Conservation (phyloP, 2,797 vertebrate species). For the Geotrypetes seraphini region DNA sequence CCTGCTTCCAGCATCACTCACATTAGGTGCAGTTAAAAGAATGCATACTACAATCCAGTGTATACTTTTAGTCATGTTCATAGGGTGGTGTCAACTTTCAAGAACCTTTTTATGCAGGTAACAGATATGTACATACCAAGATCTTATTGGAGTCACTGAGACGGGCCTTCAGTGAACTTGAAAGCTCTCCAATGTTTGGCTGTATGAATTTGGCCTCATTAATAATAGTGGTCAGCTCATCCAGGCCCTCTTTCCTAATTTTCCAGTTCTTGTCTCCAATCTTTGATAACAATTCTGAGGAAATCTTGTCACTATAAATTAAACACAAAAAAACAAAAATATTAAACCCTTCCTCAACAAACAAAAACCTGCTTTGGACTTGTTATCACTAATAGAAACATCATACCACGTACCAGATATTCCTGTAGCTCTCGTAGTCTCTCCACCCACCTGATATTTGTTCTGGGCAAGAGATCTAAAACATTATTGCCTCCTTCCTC, state of each 20-base stretch:
- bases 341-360: too few relatives aligned
- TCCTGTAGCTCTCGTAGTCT: too few relatives aligned
- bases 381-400: too few relatives aligned
- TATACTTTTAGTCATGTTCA: too few relatives aligned
- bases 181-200: constrained; percentile 81
- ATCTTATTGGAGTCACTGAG: constrained; percentile 95
- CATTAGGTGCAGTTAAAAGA: too few relatives aligned
- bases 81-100: too few relatives aligned
- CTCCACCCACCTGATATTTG: constrained; percentile 78
- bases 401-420: too few relatives aligned
- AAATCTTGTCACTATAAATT: constrained; percentile 79
- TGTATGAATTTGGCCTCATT: constrained; percentile 94
- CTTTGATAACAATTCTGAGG: constrained; percentile 79
- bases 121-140: constrained; percentile 72
- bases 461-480: constrained; percentile 84
- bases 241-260: constrained; percentile 90
- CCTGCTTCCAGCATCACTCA: too few relatives aligned
- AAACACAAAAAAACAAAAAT: not conserved
- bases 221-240: constrained; percentile 78
- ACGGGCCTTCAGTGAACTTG: constrained; percentile 77
- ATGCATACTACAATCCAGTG: too few relatives aligned
- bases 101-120: too few relatives aligned
- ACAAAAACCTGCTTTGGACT: too few relatives aligned
- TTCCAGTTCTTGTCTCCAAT: constrained; percentile 97
- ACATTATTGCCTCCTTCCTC: constrained; percentile 64